Base-by-base conservation (phyloP, 2,888 invertebrate genomes). In the Sphecodes monilicornis region DNA sequence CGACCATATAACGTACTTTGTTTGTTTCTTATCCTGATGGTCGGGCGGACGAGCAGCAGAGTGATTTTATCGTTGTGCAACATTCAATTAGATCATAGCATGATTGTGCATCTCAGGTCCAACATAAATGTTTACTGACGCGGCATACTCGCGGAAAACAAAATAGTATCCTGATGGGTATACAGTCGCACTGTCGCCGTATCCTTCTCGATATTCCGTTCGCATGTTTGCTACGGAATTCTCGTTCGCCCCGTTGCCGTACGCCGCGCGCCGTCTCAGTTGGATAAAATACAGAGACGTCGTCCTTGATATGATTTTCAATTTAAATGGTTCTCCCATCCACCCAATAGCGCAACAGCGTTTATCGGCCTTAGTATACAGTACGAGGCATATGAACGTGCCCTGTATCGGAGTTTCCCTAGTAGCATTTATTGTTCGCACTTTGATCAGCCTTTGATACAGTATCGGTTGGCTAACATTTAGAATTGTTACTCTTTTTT, bases 131-230 rank as follows among this genome's bases (percentile, higher is more conserved):
- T 29, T 29, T 16, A 16, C 6, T 26, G 78, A 41, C 64, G 26
- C 36, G 43, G n/a, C 22, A 66, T 50, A 57, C 60, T 36, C 64
- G 60, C 60, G n/a, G 66, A 43, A 66, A 46, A 5, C n/a, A 68
- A 68, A 68, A 68, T 68, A 39, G 22, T 22, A n/a, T 66, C 32
- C 68, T 39, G 5, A 11, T 11, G n/a, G 11, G 22, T n/a, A 68
- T 39, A 68, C 66, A 36, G 11, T 39, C n/a, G 16, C 60, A 18
- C 16, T 60, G 60, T 60, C 18, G 29, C 39, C n/a, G 39, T 18
- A 13, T n/a, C 36, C n/a, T n/a, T 39, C 64, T 86, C 80, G 81
- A 86, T 82, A 84, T 80, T 82, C 82, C 69, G 78, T 76, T 76
- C 71, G 50, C 78, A 70, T 73, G 39, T 70, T 74, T 69, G 50